Evolutionary conservation across 2,888 invertebrate species (phyloP), one percentile per base, ranked within the genome.

Genomic region (Lasioglossum morio): DNA sequence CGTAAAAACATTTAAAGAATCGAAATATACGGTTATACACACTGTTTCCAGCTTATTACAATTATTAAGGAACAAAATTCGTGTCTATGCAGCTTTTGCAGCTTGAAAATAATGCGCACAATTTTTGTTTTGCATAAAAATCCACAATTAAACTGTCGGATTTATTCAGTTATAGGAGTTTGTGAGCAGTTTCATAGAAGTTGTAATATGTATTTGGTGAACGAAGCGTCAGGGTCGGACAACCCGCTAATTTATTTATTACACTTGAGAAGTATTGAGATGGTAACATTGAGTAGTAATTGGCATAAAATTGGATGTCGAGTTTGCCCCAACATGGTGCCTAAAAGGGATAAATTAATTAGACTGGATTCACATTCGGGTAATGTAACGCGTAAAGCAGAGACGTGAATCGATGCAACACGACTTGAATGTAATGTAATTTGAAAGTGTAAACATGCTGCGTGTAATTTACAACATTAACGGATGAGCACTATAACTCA

Each of bases 381-480:
- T n/a, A 70, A 70, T 40, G 70, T 70, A 40, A 70, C 70, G 40
- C 70, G n/a, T 70, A 70, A 70, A 40, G 40, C 40, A n/a, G 40
- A n/a, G 40, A 23, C 70, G 70, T n/a, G 23, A 37, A 40, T 37
- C 40, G n/a, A 70, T n/a, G 40, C 40, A n/a, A n/a, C 40, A n/a
- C 37, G 23, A 57, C 53, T 37, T 19, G 16, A 74, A 57, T 57
- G 37, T 74, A 57, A 57, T 37, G 10, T 37, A 57, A 74, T 34
- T 37, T n/a, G 19, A n/a, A 16, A 74, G 37, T 27, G 37, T 40
- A 40, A n/a, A 40, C 37, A 40, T 57, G 37, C 43, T 78, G 7
- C 76, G 30, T 27, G 76, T n/a, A 23, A 48, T 34, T 34, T 34
- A 69, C 69, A 69, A 63, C 63, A 19, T 30, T 63, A 30, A 63